Base-by-base conservation (phyloP, 2,797 vertebrate species). In the Anguilla obscura region DNA sequence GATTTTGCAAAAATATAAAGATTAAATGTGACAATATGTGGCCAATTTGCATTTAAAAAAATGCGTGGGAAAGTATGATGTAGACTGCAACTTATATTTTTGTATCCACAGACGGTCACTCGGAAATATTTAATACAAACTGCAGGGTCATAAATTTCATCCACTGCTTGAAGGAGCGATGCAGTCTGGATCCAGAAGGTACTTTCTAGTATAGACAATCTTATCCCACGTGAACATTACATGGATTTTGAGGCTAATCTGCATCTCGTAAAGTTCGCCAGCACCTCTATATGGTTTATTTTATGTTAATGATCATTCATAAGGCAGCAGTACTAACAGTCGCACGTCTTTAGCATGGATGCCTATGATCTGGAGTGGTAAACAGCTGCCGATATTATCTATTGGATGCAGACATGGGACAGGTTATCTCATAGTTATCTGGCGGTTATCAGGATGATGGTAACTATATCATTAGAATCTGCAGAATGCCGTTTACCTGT, bases 81-180 rank as follows among this genome's bases (percentile, higher is more conserved):
- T 60, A 82, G 14, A 3, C 10, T 24, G 21, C 48, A 86, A 16
- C 14, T 9, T 2, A 69, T 71, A 50, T 52, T 48, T 69, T 89
- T 89, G 0, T 16, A 56, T 86, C 89, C 45, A 84, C 91, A 96
- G 95, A 96, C 1, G 86, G 79, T 91, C 92, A 85, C 90, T 91
- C 89, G 87, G 94, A 95, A 87, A 89, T 96, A 86, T 91, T 95
- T 12, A 96, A 95, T 91, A 90, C 94, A 71, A 94, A 95, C 90
- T 96, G 95, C 89, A 94, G 91, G 63, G 90, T 95, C 89, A 91
- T 95, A 12, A 91, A 95, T 92, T 95, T 96, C 86, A 91, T 95
- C 82, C 90, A 93, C 58, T 92, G 91, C 88, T 85, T 96, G 50
- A 96, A 95, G 91, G 89, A 94, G 80, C 91, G 54, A 79, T 94